Percentiles rank a stretch among this genome's conserved stretches.
Conservation (phyloP, 92 coral and sea anemone species). For the Bergia sp. region DNA sequence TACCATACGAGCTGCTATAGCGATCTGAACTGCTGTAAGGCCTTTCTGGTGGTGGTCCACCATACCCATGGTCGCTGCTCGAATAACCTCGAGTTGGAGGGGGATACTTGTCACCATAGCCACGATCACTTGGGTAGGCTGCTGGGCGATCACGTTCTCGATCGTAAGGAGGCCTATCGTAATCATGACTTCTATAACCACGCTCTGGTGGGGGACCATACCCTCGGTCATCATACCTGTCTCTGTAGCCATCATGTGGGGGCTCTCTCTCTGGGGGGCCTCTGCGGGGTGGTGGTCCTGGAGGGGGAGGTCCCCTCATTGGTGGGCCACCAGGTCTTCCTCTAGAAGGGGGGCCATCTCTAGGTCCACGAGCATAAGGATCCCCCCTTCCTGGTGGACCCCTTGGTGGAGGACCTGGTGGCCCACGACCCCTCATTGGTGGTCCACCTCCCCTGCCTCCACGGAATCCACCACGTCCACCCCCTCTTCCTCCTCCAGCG, state of each 20-base stretch:
- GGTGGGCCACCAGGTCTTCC: slow-evolving; percentile 81
- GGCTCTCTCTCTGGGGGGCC: slow-evolving; percentile 48
- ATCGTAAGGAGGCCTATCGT: slow-evolving; percentile 79
- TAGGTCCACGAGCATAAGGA: slow-evolving; percentile 58
- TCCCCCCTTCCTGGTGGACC: slow-evolving; percentile 75
- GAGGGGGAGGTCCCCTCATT: slow-evolving; percentile 53
- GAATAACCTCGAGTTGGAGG: slow-evolving; percentile 83
- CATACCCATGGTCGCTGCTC: slow-evolving; percentile 76
- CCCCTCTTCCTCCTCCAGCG: slow-evolving; percentile 68
- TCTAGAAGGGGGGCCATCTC: slow-evolving; percentile 58
- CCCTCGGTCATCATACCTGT: slow-evolving; percentile 50
- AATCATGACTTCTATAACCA: slow-evolving; percentile 62
- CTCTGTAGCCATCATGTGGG: slow-evolving; percentile 34
- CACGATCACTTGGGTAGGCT: slow-evolving; percentile 70
- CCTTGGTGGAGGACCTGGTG: slow-evolving; percentile 76
- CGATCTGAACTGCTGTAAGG: slow-evolving; percentile 39
- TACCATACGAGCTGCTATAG: slow-evolving; percentile 31
- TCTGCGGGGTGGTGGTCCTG: slow-evolving; percentile 40
- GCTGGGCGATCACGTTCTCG: slow-evolving; percentile 73
- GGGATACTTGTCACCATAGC: slow-evolving; percentile 70
- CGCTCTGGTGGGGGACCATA: slow-evolving; percentile 72
- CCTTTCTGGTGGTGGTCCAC: slow-evolving; percentile 67
- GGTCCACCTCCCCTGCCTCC: slow-evolving; percentile 61
- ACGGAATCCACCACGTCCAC: slow-evolving; percentile 72
- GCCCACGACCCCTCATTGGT: slow-evolving; percentile 59